Evolutionary conservation across 1,140 invertebrate species (phyloP).

Genomic region (Agrilus planipennis): DNA sequence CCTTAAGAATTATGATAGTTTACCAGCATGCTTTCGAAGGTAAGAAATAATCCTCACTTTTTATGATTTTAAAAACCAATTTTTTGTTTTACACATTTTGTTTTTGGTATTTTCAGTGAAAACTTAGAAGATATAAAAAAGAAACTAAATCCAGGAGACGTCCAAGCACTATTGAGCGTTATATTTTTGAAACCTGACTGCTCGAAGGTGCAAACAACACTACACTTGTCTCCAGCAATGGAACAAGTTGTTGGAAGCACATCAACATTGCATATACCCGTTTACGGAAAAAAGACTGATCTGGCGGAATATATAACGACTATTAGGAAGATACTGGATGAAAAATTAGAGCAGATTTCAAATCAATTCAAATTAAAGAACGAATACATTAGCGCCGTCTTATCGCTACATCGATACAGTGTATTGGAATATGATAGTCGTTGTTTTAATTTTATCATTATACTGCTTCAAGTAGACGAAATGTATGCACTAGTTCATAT

Average conservation of each 20-base stretch:
- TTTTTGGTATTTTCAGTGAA: too few relatives aligned
- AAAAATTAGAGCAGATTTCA: constrained; percentile 17
- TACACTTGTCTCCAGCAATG: constrained; percentile 26
- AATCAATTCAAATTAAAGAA: constrained; percentile 24
- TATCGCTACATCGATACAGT: constrained; percentile 18
- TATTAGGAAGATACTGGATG: constrained; percentile 19
- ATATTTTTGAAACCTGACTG: constrained; percentile 21
- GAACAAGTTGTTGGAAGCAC: constrained; percentile 24
- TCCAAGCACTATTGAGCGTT: constrained; percentile 22
- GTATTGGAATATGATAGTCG: constrained; percentile 30
- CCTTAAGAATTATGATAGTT: too few relatives aligned
- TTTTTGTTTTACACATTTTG: too few relatives aligned
- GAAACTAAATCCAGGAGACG: constrained; percentile 26
- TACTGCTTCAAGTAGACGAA: constrained; percentile 24
- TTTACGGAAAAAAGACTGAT: constrained; percentile 16
- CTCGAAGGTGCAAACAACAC: constrained; percentile 16
- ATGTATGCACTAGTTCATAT: constrained; percentile 27
- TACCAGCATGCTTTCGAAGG: too few relatives aligned
- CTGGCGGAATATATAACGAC: constrained; percentile 23
- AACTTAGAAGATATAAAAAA: constrained; percentile 5
- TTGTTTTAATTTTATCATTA: constrained; percentile 22
- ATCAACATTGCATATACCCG: constrained; percentile 17
- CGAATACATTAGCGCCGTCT: constrained; percentile 22
- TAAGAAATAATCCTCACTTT: too few relatives aligned
- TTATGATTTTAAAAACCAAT: too few relatives aligned